Base-by-base conservation (phyloP, 2,797 vertebrate genomes). In the Aulostomus chinensis region DNA sequence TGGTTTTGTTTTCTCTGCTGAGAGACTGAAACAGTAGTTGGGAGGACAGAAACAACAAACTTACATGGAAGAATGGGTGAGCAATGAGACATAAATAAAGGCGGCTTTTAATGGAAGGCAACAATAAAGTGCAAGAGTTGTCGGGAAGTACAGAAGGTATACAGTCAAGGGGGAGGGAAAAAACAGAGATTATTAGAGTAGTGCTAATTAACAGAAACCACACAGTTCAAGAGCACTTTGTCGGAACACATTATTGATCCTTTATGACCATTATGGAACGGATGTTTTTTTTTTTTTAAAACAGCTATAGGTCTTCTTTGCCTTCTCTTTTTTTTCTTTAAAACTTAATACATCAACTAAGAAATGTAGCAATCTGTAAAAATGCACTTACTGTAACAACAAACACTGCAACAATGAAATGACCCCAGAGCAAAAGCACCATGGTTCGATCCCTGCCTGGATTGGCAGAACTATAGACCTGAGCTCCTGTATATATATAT, bases 191-290 rank as follows among this genome's bases (percentile, higher is more conserved):
- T 65, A 68, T 85, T 83, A 85, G 20, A 76, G 55, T 53, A 73
- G 77, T 58, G 60, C 67, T 84, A 86, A 88, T 88, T 82, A 84
- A 80, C 79, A 84, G 53, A 76, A 82, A 81, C 72, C 67, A 51
- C 56, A 64, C 57, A 78, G 78, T 84, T 84, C 74, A 81, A 73
- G 50, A 75, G 78, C 76, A 86, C 68, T 86, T 81, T 82, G 76
- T 81, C 78, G 76, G 60, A 60, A 60, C 74, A 50, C 75, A 56
- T 55, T 83, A 87, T 87, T 54, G 76, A 88, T 87, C 64, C 53
- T 60, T 37, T 50, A 29, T 53, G 58, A 68, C 39, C 61, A 58
- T 82, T 71, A 80, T 37, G 38, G 52, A 68, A 58, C 38, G 47
- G 62, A 77, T 75, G 69, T 67, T 72, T 77, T 33, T 70, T 39